Percentiles rank a stretch among this genome's conserved stretches.
These are phyloP conservation scores for Apostichopus parvimensis DNA, from an alignment of 35 echinoderm and acorn worm species.

Conservation along the genomic window DNA sequence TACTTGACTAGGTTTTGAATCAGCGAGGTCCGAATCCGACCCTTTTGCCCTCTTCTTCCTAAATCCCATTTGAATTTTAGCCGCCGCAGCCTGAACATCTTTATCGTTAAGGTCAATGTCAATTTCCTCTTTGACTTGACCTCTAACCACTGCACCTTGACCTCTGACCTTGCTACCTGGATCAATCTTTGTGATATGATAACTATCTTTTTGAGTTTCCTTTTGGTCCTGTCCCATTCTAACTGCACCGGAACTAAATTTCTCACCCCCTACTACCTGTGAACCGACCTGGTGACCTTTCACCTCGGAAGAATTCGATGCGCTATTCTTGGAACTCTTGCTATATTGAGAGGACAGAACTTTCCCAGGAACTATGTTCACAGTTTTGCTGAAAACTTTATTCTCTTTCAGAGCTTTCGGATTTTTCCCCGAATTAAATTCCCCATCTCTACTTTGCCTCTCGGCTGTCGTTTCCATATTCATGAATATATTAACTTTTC, in stretches of 20 bases:
- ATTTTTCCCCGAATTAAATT: neutral
- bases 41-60: neutral
- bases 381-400: conserved; percentile 1
- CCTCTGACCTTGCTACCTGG: neutral
- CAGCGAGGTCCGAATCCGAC: neutral
- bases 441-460: neutral
- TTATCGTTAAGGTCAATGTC: conserved; percentile 82
- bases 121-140: conserved; percentile 69
- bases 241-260: neutral
- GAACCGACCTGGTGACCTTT: neutral
- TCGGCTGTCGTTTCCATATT: neutral
- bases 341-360: conserved; percentile 10
- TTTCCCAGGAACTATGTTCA: conserved; percentile 39
- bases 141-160: neutral
- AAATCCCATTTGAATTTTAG: conserved; percentile 65
- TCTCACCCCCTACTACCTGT: neutral
- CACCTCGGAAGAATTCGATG: neutral
- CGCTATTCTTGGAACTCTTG: neutral
- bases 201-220: neutral
- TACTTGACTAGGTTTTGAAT: neutral
- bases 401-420: neutral
- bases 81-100: conserved; percentile 68
- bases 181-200: neutral
- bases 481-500: neutral
- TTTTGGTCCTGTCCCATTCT: neutral